Conservation (phyloP, 1,140 invertebrate genomes). For the Microplitis demolitor region DNA sequence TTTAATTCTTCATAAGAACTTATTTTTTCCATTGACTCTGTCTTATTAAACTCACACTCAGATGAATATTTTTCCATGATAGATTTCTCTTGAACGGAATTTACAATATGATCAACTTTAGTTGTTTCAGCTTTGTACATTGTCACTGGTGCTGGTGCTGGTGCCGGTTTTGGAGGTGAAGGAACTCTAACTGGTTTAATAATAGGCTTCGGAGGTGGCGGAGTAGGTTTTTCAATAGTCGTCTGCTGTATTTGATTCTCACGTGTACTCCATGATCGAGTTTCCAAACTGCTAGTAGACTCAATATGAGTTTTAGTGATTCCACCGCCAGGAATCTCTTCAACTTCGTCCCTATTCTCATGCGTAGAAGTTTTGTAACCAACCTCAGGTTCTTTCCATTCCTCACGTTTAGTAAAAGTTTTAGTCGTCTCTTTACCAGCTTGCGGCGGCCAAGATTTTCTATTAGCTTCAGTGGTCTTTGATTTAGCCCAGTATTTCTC, state of each 20-base stretch:
- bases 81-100: conserved; percentile 50
- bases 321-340: conserved; percentile 46
- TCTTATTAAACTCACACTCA: conserved; percentile 50
- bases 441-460: conserved; percentile 62
- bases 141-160: conserved; percentile 18
- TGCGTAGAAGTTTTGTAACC: conserved; percentile 50
- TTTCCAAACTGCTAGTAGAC: conserved; percentile 49
- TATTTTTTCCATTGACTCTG: conserved; percentile 51
- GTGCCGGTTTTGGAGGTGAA: not conserved
- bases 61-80: conserved; percentile 48
- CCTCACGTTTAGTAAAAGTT: conserved; percentile 40
- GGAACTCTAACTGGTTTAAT: not conserved
- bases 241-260: conserved; percentile 45
- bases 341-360: conserved; percentile 46
- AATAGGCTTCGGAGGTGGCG: conserved; percentile 40
- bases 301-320: conserved; percentile 51
- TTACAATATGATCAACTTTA: conserved; percentile 58
- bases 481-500: conserved; percentile 66
- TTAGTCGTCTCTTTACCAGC: conserved; percentile 32
- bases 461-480: conserved; percentile 60
- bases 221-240: conserved; percentile 35
- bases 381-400: conserved; percentile 47
- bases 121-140: conserved; percentile 60
- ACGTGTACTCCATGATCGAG: conserved; percentile 50
- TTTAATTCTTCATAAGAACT: conserved; percentile 56